These are phyloP conservation scores for Diplogasteroides magnus DNA, from an alignment of 1,140 invertebrate genomes.

Conservation along the genomic window DNA sequence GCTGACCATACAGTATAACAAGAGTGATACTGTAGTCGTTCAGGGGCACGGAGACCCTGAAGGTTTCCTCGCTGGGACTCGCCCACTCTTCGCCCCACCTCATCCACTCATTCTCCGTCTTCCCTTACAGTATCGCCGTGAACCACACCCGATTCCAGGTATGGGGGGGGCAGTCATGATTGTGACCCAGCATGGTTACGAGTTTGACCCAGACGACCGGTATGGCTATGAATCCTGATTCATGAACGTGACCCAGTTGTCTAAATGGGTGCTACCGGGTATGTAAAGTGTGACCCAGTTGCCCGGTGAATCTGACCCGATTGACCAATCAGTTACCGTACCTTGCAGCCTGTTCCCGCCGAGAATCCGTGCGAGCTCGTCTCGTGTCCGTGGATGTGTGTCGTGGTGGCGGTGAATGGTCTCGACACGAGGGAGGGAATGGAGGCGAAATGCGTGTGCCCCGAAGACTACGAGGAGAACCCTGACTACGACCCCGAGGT, in stretches of 20 bases:
- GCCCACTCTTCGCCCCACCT: conserved; percentile 16
- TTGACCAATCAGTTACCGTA: background rate
- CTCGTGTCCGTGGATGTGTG: conserved; percentile 9
- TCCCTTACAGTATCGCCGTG: conserved; percentile 24
- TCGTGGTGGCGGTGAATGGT: background rate
- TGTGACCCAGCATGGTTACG: no score
- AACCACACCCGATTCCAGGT: conserved; percentile 14
- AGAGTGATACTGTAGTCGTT: background rate
- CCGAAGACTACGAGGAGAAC: conserved; percentile 8
- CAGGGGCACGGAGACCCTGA: conserved; percentile 23
- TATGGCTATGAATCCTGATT: no score
- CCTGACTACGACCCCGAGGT: background rate
- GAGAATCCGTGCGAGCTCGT: conserved; percentile 14
- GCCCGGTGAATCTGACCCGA: background rate
- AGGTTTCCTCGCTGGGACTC: conserved; percentile 10
- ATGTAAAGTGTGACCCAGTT: background rate
- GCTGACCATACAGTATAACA: background rate
- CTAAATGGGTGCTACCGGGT: no score
- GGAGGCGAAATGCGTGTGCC: conserved; percentile 16
- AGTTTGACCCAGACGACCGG: no score
- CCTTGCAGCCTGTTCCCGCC: conserved; percentile 6
- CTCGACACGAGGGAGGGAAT: background rate
- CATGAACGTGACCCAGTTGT: no score
- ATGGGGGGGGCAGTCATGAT: no score
- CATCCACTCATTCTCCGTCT: conserved; percentile 20